These are phyloP conservation scores for Magallana ariakensis DNA, from an alignment of 1,140 invertebrate species.

Conservation along the genomic window DNA sequence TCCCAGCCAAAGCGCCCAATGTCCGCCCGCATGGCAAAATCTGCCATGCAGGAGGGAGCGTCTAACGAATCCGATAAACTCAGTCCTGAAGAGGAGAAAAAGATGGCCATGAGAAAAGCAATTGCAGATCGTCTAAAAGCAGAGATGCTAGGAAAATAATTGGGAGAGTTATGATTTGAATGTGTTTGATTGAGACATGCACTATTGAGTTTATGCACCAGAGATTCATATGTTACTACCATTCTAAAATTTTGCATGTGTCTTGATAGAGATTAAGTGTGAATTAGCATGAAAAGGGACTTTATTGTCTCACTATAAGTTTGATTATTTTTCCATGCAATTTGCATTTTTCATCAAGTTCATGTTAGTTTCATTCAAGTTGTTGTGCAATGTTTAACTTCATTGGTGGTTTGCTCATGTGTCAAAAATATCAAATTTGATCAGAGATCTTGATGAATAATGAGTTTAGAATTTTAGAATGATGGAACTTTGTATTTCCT, in stretches of 20 bases:
- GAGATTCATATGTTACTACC: background rate
- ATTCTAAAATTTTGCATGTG: background rate
- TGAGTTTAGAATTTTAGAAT: too few relatives aligned
- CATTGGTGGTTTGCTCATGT: background rate
- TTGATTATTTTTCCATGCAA: background rate
- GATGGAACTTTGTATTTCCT: too few relatives aligned
- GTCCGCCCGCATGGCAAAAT: slow-evolving; percentile 86
- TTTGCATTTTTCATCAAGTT: background rate
- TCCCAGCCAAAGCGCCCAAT: slow-evolving; percentile 82
- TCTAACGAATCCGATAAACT: background rate
- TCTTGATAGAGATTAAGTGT: background rate
- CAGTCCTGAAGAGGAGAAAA: slow-evolving; percentile 78
- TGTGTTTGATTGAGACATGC: background rate
- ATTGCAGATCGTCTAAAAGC: slow-evolving; percentile 90
- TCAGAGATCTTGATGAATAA: too few relatives aligned
- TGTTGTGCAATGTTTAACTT: background rate
- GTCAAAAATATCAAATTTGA: too few relatives aligned
- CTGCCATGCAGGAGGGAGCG: slow-evolving; percentile 79
- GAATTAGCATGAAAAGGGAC: background rate
- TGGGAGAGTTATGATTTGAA: background rate
- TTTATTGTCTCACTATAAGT: background rate
- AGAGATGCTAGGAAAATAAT: slow-evolving; percentile 84
- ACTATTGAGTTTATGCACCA: background rate
- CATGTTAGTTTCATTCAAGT: background rate
- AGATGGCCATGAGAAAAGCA: slow-evolving; percentile 88